phyloP scores from a whole-genome alignment of 2,113 vertebrate genomes.

The Entosphenus tridentatus region DNA sequence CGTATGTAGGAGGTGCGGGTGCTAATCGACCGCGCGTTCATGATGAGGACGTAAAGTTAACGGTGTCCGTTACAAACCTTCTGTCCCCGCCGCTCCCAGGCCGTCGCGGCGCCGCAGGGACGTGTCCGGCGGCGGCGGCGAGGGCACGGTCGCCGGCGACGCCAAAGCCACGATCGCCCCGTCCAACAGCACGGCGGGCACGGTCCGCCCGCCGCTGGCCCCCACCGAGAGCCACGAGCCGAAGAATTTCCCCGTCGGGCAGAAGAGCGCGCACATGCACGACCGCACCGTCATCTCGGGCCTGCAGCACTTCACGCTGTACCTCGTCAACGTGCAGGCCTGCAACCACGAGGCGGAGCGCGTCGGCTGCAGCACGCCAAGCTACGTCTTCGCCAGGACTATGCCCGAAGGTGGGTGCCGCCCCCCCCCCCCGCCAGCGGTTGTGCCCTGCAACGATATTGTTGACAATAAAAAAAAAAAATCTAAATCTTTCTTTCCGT shows the following conservation, averaged over 20 bases:
- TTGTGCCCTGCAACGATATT: too few relatives aligned
- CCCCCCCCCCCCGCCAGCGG: too few relatives aligned
- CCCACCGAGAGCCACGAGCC: slow-evolving; percentile 30
- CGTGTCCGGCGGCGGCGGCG: slow-evolving; percentile 34
- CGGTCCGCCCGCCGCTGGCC: slow-evolving; percentile 28
- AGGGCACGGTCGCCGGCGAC: slow-evolving; percentile 28
- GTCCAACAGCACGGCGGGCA: background rate
- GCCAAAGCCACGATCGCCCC: slow-evolving; percentile 21
- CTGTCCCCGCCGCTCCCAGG: slow-evolving; percentile 17
- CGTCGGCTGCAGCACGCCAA: slow-evolving; percentile 58
- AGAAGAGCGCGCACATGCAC: slow-evolving; percentile 40
- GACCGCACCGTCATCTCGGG: slow-evolving; percentile 54
- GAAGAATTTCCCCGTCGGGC: slow-evolving; percentile 47
- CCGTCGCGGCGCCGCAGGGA: slow-evolving; percentile 58
- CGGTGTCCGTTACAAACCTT: background rate
- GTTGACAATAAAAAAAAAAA: too few relatives aligned
- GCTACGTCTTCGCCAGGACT: slow-evolving; percentile 76
- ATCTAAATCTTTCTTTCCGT: too few relatives aligned
- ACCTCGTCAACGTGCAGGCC: slow-evolving; percentile 84
- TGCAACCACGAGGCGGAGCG: slow-evolving; percentile 64
- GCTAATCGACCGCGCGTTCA: too few relatives aligned
- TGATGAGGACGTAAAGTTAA: too few relatives aligned
- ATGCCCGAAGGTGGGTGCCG: slow-evolving; percentile 57
- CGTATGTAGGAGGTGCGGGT: too few relatives aligned
- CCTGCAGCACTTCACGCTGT: slow-evolving; percentile 65